Conservation (phyloP, 2,797 vertebrate species). For the Peromyscus aztecus region DNA sequence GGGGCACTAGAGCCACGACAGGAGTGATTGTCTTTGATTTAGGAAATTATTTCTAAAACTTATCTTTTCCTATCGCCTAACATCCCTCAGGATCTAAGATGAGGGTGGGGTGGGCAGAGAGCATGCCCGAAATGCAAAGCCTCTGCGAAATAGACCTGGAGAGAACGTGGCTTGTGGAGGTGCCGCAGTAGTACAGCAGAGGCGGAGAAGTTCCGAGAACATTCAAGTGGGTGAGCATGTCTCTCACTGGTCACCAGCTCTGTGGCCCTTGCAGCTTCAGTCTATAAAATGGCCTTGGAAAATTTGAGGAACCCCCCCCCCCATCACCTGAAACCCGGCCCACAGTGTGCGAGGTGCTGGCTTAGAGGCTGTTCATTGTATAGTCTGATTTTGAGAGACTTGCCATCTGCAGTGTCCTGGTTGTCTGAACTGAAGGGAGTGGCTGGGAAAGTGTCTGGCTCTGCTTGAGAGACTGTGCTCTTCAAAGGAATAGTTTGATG, state of each 20-base stretch:
- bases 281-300: constrained; percentile 9
- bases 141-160: not conserved
- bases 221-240: not conserved
- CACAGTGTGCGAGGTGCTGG: constrained; percentile 39
- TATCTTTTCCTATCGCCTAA: constrained; percentile 3
- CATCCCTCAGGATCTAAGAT: not conserved
- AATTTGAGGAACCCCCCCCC: not conserved
- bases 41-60: constrained; percentile 51
- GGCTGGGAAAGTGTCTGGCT: constrained; percentile 80
- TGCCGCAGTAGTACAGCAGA: not conserved
- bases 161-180: not conserved
- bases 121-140: not conserved
- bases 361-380: constrained; percentile 57
- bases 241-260: not conserved
- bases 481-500: constrained; percentile 81
- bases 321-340: not conserved
- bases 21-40: constrained; percentile 38
- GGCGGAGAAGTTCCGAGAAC: not conserved
- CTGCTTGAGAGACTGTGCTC: constrained; percentile 71
- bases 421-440: constrained; percentile 76
- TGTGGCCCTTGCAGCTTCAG: not conserved
- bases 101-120: too few relatives aligned
- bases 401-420: constrained; percentile 65
- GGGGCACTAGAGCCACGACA: not conserved
- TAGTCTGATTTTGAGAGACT: constrained; percentile 75